Percentiles rank a stretch among this genome's conserved stretches.
These are phyloP conservation scores for Elaphurus davidianus DNA, from an alignment of 2,113 vertebrate genomes.

Conservation along the genomic window DNA sequence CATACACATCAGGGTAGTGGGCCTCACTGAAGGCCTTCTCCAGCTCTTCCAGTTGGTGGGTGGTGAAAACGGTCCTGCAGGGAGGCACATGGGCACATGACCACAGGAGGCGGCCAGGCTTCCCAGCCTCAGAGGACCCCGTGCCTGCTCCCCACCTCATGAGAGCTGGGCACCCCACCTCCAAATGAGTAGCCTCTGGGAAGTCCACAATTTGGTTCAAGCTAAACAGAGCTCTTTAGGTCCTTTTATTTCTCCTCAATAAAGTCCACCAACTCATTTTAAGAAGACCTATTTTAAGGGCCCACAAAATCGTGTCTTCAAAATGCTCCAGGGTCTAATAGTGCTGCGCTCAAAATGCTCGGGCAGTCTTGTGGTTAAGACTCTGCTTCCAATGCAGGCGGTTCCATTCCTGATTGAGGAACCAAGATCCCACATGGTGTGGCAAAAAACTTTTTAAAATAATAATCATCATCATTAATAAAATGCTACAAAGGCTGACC, in stretches of 20 bases:
- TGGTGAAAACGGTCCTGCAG: constrained; percentile 94
- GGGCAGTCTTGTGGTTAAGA: background rate
- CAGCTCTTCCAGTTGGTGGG: constrained; percentile 95
- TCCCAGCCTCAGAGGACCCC: background rate
- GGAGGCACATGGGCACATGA: rapidly evolving
- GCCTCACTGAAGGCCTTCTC: constrained; percentile 97
- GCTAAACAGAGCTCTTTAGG: background rate
- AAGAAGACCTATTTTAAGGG: background rate
- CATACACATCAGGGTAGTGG: constrained; percentile 96
- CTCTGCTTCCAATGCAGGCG: background rate
- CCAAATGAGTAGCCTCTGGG: background rate
- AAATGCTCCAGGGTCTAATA: background rate
- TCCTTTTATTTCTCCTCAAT: background rate
- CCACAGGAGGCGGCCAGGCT: background rate
- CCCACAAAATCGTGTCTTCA: background rate
- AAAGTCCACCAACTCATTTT: background rate
- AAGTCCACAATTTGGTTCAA: background rate
- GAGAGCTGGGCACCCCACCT: background rate
- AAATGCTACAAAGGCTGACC: background rate
- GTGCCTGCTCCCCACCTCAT: background rate
- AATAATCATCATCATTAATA: background rate
- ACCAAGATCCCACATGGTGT: background rate
- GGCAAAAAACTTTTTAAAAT: background rate
- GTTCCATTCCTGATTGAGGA: background rate
- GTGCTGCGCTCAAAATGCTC: background rate